Conservation (phyloP, 2,888 invertebrate genomes). For the Pachymerium ferrugineum region DNA sequence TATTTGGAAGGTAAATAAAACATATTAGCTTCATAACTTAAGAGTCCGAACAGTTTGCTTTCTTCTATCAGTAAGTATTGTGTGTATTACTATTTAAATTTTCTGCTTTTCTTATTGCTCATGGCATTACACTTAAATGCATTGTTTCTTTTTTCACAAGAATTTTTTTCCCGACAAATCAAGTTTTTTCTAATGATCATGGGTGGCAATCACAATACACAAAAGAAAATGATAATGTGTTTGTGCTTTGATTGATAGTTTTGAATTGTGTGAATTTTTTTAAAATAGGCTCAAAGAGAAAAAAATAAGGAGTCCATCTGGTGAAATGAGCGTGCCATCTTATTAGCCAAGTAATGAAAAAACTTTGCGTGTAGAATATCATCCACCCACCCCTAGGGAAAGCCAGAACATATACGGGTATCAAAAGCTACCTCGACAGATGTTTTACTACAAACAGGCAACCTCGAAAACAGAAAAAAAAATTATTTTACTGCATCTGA, state of each 20-base stretch:
- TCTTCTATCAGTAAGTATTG: no score
- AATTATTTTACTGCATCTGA: no score
- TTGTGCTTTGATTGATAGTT: not conserved
- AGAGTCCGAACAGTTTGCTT: no score
- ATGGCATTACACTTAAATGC: no score
- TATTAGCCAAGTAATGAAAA: not conserved
- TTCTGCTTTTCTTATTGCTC: no score
- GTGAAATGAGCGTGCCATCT: not conserved
- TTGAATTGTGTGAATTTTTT: no score
- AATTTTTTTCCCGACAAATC: not conserved
- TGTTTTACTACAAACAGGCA: no score
- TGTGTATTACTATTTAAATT: no score
- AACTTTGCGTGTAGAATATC: not conserved
- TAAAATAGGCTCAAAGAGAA: not conserved
- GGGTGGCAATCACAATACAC: not conserved
- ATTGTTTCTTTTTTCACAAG: not conserved
- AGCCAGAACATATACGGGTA: not conserved
- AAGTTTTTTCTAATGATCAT: not conserved
- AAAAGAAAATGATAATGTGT: not conserved
- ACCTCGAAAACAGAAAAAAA: not conserved
- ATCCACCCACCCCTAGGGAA: not conserved
- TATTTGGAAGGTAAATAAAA: no score
- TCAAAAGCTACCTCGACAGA: no score
- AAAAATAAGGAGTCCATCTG: not conserved
- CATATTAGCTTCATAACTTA: no score